Conservation (phyloP, 2,797 vertebrate species). For the Protonibea diacanthus region DNA sequence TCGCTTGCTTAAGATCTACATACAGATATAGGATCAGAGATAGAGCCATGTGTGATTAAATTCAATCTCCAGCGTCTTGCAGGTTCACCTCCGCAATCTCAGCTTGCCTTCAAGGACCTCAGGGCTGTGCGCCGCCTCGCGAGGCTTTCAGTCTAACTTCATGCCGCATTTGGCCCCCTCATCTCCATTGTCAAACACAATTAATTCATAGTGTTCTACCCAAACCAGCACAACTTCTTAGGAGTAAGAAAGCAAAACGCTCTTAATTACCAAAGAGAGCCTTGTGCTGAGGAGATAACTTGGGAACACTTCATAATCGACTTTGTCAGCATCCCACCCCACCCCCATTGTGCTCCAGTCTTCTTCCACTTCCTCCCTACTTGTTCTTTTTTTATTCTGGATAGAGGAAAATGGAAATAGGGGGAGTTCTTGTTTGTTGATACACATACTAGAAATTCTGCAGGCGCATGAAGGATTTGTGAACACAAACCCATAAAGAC, state of each 20-base stretch:
- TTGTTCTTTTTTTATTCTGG: constrained; percentile 21
- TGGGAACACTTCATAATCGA: constrained; percentile 76
- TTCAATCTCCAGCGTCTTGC: constrained; percentile 36
- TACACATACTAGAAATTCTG: constrained; percentile 35
- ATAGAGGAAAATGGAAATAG: constrained; percentile 48
- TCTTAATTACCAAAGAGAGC: constrained; percentile 80
- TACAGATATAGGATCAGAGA: constrained; percentile 58
- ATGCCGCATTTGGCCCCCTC: constrained; percentile 66
- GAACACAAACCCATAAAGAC: constrained; percentile 46
- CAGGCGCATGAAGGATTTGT: constrained; percentile 43
- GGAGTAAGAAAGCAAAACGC: constrained; percentile 68
- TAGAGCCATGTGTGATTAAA: constrained; percentile 53
- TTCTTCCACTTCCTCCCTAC: constrained; percentile 53
- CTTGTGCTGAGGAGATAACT: constrained; percentile 78
- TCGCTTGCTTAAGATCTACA: constrained; percentile 62
- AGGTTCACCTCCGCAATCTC: constrained; percentile 11
- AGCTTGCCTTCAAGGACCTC: constrained; percentile 45
- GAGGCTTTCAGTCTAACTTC: constrained; percentile 57
- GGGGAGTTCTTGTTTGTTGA: constrained; percentile 54
- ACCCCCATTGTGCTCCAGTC: constrained; percentile 46
- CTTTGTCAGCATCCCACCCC: constrained; percentile 70
- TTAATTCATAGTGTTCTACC: constrained; percentile 72
- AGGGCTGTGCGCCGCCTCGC: constrained; percentile 32
- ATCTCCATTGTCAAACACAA: constrained; percentile 75
- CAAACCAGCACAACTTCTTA: constrained; percentile 65